Evolutionary conservation across 2,888 invertebrate species (phyloP).

Genomic region (Neoaliturus tenellus): DNA sequence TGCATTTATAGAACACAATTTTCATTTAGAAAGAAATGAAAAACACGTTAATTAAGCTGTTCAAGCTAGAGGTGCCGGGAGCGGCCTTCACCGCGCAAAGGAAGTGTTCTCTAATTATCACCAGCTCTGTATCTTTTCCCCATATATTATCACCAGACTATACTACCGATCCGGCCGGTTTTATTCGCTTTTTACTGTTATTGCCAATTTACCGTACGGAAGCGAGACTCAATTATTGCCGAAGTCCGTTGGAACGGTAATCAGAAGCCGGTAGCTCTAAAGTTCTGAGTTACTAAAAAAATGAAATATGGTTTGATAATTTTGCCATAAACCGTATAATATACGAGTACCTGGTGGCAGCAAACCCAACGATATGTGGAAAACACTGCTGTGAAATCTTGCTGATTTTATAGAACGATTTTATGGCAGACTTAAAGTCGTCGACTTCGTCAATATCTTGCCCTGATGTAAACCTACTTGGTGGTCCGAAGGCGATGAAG

Average conservation of each 20-base stretch:
- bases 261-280: not conserved
- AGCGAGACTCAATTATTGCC: slow-evolving; percentile 12
- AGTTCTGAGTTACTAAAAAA: not conserved
- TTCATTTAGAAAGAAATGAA: no score
- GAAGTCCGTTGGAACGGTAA: not conserved
- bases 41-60: no score
- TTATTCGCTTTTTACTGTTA: slow-evolving; percentile 51
- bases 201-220: slow-evolving; percentile 34
- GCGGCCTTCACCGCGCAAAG: not conserved
- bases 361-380: no score
- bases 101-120: slow-evolving; percentile 12
- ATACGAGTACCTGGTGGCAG: no score
- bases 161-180: slow-evolving; percentile 21
- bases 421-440: not conserved
- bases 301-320: not conserved
- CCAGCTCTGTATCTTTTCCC: not conserved
- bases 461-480: not conserved
- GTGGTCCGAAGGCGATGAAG: not conserved
- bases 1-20: no score
- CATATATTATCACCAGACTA: slow-evolving; percentile 23
- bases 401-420: not conserved
- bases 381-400: no score
- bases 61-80: not conserved
- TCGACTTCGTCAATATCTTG: not conserved
- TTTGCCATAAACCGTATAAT: not conserved